Base-by-base conservation (phyloP, 2,113 vertebrate species). In the Datnioides undecimradiatus region DNA sequence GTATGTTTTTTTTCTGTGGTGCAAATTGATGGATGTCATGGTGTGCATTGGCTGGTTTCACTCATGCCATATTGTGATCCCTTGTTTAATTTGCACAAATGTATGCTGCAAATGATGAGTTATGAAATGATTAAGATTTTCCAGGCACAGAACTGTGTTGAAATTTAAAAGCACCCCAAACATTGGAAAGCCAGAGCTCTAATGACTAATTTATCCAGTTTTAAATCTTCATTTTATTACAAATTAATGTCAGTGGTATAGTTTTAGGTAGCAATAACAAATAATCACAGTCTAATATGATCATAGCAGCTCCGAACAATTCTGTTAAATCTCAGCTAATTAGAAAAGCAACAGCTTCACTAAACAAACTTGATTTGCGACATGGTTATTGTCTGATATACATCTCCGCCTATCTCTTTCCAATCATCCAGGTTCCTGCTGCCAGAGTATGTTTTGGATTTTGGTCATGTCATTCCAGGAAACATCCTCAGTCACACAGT, bases 361-460 rank as follows among this genome's bases (percentile, higher is more conserved):
- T 17, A 19, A 25, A 74, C 5, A 12, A 25, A 45, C 9, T n/a
- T 36, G 10, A 36, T 9, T 23, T 29, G 23, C 43, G 8, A 38
- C 8, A 1, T 45, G 33, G 17, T 45, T 38, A 9, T 17, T 45
- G 14, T 27, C 21, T 58, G 34, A 27, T 58, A 43, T 5, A 10
- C 34, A 21, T 60, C 10, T 41, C 3, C 34, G 29, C 8, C 8
- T 31, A 3, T 14, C 3, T 62, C 38, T 68, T 51, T 19, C 6
- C 19, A 12, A 36, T 73, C 2, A 13, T 2, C 11, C 49, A 92
- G 87, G 45, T 64, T 87, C 21, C 23, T 74, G 31, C 83, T 92
- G 2, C 90, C 91, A 40, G 86, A 91, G 62, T 92, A 92, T 48
- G 27, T 88, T 73, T 67, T 93, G 52, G 90, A 93, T 68, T 91